Evolutionary conservation across 2,113 vertebrate genomes (phyloP), one percentile per base, ranked within the genome.

Genomic region (Zosterops borbonicus): DNA sequence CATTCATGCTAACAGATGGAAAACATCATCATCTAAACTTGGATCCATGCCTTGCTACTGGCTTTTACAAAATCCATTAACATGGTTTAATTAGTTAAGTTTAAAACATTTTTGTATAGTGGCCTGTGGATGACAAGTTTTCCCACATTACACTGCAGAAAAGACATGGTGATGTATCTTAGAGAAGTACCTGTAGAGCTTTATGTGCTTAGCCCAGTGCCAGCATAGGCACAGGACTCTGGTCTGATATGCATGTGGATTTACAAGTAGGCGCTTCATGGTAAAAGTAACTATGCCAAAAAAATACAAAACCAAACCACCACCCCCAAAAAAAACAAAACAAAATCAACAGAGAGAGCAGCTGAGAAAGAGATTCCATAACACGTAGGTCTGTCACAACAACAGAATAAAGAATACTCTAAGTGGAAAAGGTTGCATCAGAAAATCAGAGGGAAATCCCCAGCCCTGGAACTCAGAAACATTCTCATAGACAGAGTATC

Each of bases 1-100:
- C 28, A 79, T 56, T 91, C 74, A 44, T 68, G 58, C 22, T 81
- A 93, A 91, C 95, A 96, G 88, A 92, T 94, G 90, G 85, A 92
- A 94, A 79, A 90, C 75, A 94, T 91, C 82, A 87, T 79, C 62
- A 69, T 73, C 67, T 76, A 59, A 53, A 86, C n/a, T 6, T 96
- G 92, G 89, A 95, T 42, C 33, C 12, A 17, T 58, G 88, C 90
- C 88, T 91, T 85, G 85, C 88, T 94, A 96, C 92, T 80, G 74
- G 62, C 58, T 93, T 91, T 87, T 92, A 90, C 53, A 74, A 95
- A 93, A 94, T 74, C 41, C 82, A 65, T 73, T 27, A 49, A 93
- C 5, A 3, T 58, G 77, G n/a, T 83, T 80, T 42, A 75, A 80
- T 67, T 52, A 89, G 52, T 16, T 47, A 52, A 96, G 53, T 79